These are phyloP conservation scores for Myanophis thanlyinensis DNA, from an alignment of 2,113 vertebrate species.

Conservation along the genomic window DNA sequence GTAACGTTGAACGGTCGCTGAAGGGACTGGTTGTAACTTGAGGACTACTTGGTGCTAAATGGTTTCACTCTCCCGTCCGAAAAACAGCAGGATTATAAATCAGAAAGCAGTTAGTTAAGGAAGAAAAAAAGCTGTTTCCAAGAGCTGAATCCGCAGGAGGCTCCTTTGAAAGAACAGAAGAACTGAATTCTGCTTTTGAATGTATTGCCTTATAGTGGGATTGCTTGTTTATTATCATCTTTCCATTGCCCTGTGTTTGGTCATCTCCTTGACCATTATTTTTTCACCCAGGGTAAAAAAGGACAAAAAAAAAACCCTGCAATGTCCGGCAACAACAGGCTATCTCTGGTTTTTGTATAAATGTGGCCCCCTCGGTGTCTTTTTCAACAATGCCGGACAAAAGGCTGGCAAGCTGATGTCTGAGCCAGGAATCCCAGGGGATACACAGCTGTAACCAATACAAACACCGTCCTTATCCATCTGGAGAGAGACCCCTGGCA, in stretches of 20 bases:
- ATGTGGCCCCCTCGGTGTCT: slow-evolving; percentile 74
- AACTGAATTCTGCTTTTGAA: slow-evolving; percentile 27
- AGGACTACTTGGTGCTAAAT: too few species aligned
- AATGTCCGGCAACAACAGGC: slow-evolving; percentile 64
- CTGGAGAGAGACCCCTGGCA: slow-evolving; percentile 83
- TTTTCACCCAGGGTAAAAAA: not conserved
- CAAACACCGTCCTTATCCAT: slow-evolving; percentile 80
- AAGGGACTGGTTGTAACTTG: too few species aligned
- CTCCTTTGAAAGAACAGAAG: not conserved
- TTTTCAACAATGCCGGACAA: slow-evolving; percentile 80
- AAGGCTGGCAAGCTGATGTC: slow-evolving; percentile 83
- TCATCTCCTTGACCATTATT: not conserved
- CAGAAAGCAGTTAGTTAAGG: slow-evolving; percentile 77
- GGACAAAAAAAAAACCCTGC: slow-evolving; percentile 72
- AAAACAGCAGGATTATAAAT: slow-evolving; percentile 80
- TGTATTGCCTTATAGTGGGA: slow-evolving; percentile 70
- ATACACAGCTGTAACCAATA: slow-evolving; percentile 91
- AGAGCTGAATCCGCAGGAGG: slow-evolving; percentile 64
- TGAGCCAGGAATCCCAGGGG: slow-evolving; percentile 69
- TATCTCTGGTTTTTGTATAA: slow-evolving; percentile 81
- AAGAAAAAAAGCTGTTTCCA: slow-evolving; percentile 77
- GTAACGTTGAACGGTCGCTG: too few species aligned
- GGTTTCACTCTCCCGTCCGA: slow-evolving; percentile 68
- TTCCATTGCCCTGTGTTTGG: not conserved
- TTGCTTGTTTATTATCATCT: slow-evolving; percentile 71